phyloP scores from a whole-genome alignment of 37 sponge, comb jelly and placozoan species.

The Aplysina aerophoba region DNA sequence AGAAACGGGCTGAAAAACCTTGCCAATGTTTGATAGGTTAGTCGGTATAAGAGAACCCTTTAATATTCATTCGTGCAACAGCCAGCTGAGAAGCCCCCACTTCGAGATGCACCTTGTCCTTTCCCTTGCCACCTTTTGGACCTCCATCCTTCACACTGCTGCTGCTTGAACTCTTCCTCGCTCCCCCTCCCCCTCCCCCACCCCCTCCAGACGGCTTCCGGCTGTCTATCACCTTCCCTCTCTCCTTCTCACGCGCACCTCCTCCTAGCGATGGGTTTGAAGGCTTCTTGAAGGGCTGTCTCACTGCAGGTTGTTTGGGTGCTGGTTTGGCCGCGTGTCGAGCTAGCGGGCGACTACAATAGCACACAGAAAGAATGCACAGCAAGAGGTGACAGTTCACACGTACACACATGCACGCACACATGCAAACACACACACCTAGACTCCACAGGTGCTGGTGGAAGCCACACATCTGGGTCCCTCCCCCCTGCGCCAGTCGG shows the following conservation, averaged over 20 bases:
- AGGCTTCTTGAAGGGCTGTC: conserved; percentile 31
- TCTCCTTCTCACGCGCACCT: neutral
- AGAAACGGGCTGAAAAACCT: no score
- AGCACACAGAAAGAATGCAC: neutral
- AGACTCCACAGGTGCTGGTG: conserved; percentile 83
- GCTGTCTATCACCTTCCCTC: conserved; percentile 61
- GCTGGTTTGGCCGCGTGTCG: neutral
- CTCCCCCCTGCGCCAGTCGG: neutral
- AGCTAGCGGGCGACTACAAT: neutral
- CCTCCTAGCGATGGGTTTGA: neutral
- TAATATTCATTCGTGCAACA: no score
- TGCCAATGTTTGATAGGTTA: no score
- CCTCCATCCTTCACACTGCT: neutral
- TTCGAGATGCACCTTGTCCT: neutral
- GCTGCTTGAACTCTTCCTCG: neutral
- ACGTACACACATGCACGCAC: neutral
- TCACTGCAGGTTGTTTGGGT: conserved; percentile 16
- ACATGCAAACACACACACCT: neutral
- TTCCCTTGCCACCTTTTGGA: conserved; percentile 12
- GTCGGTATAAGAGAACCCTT: no score
- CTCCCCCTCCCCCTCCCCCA: conserved; percentile 21
- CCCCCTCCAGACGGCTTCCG: conserved; percentile 10
- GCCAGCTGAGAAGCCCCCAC: no score
- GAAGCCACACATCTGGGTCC: conserved; percentile 90
- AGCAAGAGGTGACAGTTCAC: neutral